Conservation (phyloP, 2,797 vertebrate species). For the Amniataba percoides region DNA sequence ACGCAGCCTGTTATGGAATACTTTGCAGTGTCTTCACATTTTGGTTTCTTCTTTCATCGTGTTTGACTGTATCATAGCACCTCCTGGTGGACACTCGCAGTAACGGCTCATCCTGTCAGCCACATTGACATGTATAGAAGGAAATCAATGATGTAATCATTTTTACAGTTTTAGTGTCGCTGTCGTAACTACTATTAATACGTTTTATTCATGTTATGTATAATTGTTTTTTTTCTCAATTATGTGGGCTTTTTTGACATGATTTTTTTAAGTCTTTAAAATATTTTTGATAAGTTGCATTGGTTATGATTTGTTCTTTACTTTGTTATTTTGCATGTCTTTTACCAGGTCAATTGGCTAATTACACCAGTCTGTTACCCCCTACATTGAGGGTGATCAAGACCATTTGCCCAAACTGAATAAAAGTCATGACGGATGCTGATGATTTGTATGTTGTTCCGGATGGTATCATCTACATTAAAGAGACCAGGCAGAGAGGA, state of each 20-base stretch:
- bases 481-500: slow-evolving; percentile 35
- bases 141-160: slow-evolving; percentile 72
- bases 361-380: background rate
- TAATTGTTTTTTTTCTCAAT: slow-evolving; percentile 57
- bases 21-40: slow-evolving; percentile 54
- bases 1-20: slow-evolving; percentile 65
- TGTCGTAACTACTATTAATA: slow-evolving; percentile 73
- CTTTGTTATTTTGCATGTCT: slow-evolving; percentile 33
- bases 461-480: slow-evolving; percentile 39
- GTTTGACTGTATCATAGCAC: slow-evolving; percentile 75
- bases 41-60: slow-evolving; percentile 53
- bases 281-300: slow-evolving; percentile 61
- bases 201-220: slow-evolving; percentile 63
- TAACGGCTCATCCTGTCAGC: slow-evolving; percentile 56
- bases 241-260: slow-evolving; percentile 52
- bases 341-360: slow-evolving; percentile 35
- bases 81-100: slow-evolving; percentile 78
- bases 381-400: slow-evolving; percentile 20
- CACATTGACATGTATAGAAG: slow-evolving; percentile 75
- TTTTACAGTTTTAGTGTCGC: slow-evolving; percentile 69
- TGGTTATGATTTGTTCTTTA: slow-evolving; percentile 36
- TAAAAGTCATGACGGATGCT: slow-evolving; percentile 34
- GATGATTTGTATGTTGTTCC: slow-evolving; percentile 43
- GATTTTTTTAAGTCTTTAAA: slow-evolving; percentile 51
- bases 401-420: slow-evolving; percentile 28